A percentile compares a stretch with the other conserved stretches of the same genome.
phyloP scores from a whole-genome alignment of 2,797 vertebrate species.

The Philypnodon macrostomus region DNA sequence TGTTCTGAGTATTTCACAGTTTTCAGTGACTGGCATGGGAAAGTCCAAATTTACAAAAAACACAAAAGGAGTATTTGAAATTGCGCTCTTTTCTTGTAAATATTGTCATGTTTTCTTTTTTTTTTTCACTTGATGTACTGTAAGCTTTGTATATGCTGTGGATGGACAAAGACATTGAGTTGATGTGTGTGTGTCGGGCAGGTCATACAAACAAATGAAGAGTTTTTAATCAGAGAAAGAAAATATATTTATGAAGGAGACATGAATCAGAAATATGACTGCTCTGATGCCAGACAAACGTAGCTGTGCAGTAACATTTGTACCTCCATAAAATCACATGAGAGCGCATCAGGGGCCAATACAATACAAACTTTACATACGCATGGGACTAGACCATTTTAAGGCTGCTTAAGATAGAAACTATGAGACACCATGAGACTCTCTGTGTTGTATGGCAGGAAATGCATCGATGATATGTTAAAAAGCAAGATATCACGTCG shows the following conservation, averaged over 20 bases:
- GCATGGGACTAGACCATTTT: too few species aligned
- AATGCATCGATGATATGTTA: slow-evolving; percentile 46
- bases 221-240: slow-evolving; percentile 40
- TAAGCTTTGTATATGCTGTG: slow-evolving; percentile 75
- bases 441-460: slow-evolving; percentile 41
- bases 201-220: slow-evolving; percentile 42
- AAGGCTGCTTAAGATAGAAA: slow-evolving; percentile 44
- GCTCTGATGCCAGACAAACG: slow-evolving; percentile 39
- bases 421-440: slow-evolving; percentile 38
- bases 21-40: slow-evolving; percentile 64
- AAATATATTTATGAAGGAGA: slow-evolving; percentile 36
- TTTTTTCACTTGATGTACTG: slow-evolving; percentile 70
- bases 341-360: slow-evolving; percentile 40
- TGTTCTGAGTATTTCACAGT: slow-evolving; percentile 70
- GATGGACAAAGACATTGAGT: slow-evolving; percentile 59
- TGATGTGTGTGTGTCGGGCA: slow-evolving; percentile 33
- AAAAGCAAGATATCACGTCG: slow-evolving; percentile 35
- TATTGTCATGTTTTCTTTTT: too few species aligned
- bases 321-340: slow-evolving; percentile 51
- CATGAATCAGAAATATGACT: slow-evolving; percentile 33
- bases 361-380: too few species aligned
- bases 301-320: slow-evolving; percentile 50
- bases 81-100: slow-evolving; percentile 69
- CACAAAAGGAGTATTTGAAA: slow-evolving; percentile 46
- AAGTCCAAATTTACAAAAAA: slow-evolving; percentile 51